Percentiles rank a stretch among this genome's conserved stretches.
phyloP scores from a whole-genome alignment of 2,113 vertebrate species.

The Phyllostomus hastatus region DNA sequence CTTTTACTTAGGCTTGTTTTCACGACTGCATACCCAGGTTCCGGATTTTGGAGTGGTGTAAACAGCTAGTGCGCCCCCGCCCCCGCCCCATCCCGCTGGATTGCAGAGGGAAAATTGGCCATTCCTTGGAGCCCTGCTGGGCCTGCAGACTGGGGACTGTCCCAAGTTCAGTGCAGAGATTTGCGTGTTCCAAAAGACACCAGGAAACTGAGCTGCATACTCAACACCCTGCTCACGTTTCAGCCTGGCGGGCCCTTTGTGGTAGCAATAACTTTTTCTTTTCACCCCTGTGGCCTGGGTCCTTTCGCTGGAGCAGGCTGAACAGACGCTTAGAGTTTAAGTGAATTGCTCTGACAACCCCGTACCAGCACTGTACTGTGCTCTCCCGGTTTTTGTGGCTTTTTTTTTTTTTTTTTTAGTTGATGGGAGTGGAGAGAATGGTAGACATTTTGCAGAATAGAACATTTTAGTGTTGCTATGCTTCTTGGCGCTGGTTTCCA shows the following conservation, averaged over 20 bases:
- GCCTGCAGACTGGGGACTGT: not conserved
- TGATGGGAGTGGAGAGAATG: not conserved
- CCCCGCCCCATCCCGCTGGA: not conserved
- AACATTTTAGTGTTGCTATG: not conserved
- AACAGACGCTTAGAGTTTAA: not conserved
- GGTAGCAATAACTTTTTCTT: not conserved
- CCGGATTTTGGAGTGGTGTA: not conserved
- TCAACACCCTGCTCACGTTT: not conserved
- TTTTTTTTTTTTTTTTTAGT: conserved; percentile 7
- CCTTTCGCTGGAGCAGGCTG: not conserved
- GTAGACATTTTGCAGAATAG: not conserved
- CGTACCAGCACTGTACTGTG: no score
- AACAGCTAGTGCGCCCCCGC: not conserved
- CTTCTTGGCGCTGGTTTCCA: not conserved
- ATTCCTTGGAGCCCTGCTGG: fast-evolving
- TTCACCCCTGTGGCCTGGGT: not conserved
- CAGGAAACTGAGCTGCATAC: not conserved
- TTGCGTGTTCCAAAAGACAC: not conserved
- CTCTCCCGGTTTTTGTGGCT: not conserved
- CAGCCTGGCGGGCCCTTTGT: not conserved
- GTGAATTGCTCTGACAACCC: not conserved
- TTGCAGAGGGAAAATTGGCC: not conserved
- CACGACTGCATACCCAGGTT: not conserved
- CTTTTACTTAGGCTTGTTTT: not conserved
- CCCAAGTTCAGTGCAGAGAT: not conserved